Conservation (phyloP, 2,113 vertebrate species). For the Ciconia maguari region DNA sequence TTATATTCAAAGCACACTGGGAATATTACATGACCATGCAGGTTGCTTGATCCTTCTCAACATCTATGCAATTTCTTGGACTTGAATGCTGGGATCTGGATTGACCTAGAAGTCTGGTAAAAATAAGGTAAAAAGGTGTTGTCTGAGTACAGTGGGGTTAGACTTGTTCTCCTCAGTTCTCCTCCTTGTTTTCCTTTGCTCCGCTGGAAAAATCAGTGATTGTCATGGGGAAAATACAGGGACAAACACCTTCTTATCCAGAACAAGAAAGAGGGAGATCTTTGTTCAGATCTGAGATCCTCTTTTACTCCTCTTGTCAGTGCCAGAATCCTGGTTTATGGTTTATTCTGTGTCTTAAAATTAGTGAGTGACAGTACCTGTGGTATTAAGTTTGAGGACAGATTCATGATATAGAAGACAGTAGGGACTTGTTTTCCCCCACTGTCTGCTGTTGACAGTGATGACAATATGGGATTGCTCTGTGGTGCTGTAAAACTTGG, state of each 20-base stretch:
- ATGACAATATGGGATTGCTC: neutral
- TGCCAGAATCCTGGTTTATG: neutral
- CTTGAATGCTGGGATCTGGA: neutral
- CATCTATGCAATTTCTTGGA: neutral
- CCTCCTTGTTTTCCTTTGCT: neutral
- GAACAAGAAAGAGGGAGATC: neutral
- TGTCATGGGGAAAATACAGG: neutral
- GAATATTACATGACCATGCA: neutral
- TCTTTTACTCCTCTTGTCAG: neutral
- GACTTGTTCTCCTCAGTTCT: neutral
- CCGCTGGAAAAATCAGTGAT: neutral
- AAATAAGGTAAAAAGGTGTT: neutral
- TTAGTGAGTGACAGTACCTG: neutral
- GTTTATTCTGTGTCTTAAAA: neutral
- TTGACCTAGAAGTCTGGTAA: neutral
- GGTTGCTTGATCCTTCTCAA: neutral
- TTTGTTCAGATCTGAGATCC: neutral
- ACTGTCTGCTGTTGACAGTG: rapidly evolving
- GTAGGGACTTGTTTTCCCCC: neutral
- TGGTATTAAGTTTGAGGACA: neutral
- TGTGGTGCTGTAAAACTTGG: neutral
- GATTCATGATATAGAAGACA: neutral
- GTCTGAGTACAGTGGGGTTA: neutral
- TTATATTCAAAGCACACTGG: neutral
- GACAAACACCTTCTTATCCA: neutral